phyloP scores from a whole-genome alignment of 2,797 vertebrate species.

The Huso huso region DNA sequence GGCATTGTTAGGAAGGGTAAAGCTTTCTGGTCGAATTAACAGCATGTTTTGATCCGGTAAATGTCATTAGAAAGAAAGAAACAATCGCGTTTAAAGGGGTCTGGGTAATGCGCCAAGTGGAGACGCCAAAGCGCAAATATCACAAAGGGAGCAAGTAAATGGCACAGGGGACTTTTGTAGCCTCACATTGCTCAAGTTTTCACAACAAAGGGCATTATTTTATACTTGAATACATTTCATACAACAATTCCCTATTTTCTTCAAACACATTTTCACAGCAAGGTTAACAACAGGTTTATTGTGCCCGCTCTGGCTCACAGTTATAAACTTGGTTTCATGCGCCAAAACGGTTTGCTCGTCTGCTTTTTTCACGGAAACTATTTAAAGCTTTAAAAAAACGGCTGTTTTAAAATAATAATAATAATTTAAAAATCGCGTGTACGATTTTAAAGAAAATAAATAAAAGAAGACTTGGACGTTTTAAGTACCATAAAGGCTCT shows the following conservation, averaged over 20 bases:
- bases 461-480: slow-evolving; percentile 37
- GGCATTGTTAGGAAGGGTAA: slow-evolving; percentile 95
- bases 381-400: slow-evolving; percentile 61
- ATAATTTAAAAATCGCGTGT: slow-evolving; percentile 52
- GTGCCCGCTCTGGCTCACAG: slow-evolving; percentile 60
- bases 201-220: slow-evolving; percentile 99
- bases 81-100: slow-evolving; percentile 95
- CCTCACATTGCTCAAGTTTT: slow-evolving; percentile 91
- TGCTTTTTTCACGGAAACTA: slow-evolving; percentile 44
- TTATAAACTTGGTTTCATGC: slow-evolving; percentile 58
- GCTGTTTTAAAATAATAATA: slow-evolving; percentile 32
- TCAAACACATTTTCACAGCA: slow-evolving; percentile 99
- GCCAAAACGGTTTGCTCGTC: slow-evolving; percentile 56
- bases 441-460: slow-evolving; percentile 44
- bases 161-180: slow-evolving; percentile 97
- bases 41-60: slow-evolving; percentile 99
- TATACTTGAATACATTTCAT: slow-evolving; percentile 99
- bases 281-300: slow-evolving; percentile 88
- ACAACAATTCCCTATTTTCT: slow-evolving; percentile 99
- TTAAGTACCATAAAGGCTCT: slow-evolving; percentile 24
- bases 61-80: slow-evolving; percentile 99
- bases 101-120: slow-evolving; percentile 96
- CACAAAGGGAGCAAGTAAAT: slow-evolving; percentile 88
- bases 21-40: slow-evolving; percentile 99
- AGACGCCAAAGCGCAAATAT: slow-evolving; percentile 93